phyloP scores from a whole-genome alignment of 37 sponge, comb jelly and placozoan species.

The Geodia barretti region DNA sequence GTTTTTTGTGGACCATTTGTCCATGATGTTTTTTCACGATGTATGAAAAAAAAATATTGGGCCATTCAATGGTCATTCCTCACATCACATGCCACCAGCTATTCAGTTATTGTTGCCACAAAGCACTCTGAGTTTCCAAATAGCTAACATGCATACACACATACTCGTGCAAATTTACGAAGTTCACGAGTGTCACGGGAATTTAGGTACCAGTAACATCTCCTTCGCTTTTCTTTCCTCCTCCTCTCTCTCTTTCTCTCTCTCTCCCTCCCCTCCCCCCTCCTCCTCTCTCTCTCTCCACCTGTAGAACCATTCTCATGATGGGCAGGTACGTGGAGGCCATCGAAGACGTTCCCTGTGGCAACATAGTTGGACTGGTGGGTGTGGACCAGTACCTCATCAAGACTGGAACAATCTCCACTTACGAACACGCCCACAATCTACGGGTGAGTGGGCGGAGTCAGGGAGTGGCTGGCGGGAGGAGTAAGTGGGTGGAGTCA shows the following conservation, averaged over 20 bases:
- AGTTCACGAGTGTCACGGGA: too few relatives aligned
- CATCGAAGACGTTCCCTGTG: slow-evolving; percentile 99
- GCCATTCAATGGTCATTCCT: background rate
- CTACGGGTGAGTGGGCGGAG: slow-evolving; percentile 67
- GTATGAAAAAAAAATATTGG: too few relatives aligned
- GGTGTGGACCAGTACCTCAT: slow-evolving; percentile 99
- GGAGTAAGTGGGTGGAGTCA: background rate
- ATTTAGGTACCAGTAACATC: too few relatives aligned
- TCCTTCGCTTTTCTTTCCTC: background rate
- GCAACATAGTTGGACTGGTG: slow-evolving; percentile 97
- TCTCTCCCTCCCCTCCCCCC: background rate
- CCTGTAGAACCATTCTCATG: slow-evolving; percentile 93
- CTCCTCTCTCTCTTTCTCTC: background rate
- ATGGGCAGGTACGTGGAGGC: slow-evolving; percentile 97
- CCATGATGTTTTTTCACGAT: too few relatives aligned
- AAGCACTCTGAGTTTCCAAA: background rate
- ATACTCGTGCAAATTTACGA: background rate
- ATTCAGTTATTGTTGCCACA: too few relatives aligned
- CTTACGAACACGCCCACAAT: slow-evolving; percentile 96
- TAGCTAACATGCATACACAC: background rate
- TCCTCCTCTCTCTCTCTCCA: background rate
- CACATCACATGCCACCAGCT: background rate
- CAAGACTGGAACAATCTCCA: slow-evolving; percentile 98
- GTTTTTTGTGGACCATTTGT: too few relatives aligned
- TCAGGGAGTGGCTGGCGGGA: background rate